These are phyloP conservation scores for Zosterops pallidus DNA, from an alignment of 2,113 vertebrate genomes.

Conservation along the genomic window DNA sequence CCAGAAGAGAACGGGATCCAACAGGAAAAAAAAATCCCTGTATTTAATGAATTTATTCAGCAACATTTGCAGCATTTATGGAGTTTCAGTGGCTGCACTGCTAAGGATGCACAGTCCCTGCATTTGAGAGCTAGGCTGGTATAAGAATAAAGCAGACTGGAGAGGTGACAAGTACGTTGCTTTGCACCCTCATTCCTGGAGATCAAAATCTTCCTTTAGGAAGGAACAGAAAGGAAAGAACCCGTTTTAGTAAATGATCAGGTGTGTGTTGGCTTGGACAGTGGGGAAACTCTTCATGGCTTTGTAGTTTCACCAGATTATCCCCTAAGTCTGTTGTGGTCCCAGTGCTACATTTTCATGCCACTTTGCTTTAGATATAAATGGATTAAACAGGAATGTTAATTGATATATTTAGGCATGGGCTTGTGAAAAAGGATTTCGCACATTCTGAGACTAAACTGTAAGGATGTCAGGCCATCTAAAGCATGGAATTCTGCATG, in stretches of 20 bases:
- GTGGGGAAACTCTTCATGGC: background rate
- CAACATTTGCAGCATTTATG: background rate
- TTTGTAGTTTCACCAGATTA: background rate
- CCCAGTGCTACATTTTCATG: background rate
- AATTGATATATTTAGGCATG: background rate
- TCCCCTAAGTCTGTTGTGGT: background rate
- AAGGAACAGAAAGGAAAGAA: background rate
- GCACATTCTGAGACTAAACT: background rate
- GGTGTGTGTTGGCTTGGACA: background rate
- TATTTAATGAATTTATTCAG: background rate
- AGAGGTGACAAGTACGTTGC: background rate
- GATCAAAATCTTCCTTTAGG: background rate
- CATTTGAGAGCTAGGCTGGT: background rate
- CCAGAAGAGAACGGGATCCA: background rate
- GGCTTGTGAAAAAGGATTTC: background rate
- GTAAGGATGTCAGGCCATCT: background rate
- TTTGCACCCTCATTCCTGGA: background rate
- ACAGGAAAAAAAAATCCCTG: background rate
- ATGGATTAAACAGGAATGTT: constrained; percentile 6
- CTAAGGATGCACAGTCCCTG: background rate
- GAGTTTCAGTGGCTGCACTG: background rate
- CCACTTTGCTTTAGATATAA: background rate
- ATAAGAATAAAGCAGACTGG: background rate
- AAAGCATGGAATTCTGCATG: background rate
- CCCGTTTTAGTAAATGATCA: background rate